Evolutionary conservation across 2,888 invertebrate species (phyloP), one percentile per base, ranked within the genome.

Genomic region (Amaurobius ferox): DNA sequence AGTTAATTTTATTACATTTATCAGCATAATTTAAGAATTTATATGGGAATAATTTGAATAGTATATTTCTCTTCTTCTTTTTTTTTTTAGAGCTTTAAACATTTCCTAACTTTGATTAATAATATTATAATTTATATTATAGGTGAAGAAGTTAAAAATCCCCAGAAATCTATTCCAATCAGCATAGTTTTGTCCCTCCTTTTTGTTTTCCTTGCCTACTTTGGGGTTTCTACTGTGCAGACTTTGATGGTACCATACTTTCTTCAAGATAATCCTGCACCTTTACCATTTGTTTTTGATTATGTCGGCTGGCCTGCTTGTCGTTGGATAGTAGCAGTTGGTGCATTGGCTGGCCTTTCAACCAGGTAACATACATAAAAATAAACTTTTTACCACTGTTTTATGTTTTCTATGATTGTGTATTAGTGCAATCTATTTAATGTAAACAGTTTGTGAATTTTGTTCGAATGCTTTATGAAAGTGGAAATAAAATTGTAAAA

Each of bases 241-340:
- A 98, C 98, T 0, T 95, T 99, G 94, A 97, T 98, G 96, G 94
- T 95, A 93, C 98, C 98, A 3, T 98, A 97, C 91, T 98, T 95
- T 90, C 91, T 90, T 91, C 92, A 96, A 93, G 93, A 97, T 91
- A 93, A 93, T 0, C 93, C 95, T 73, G 95, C 95, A 0, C 95
- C 96, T 0, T 92, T 97, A 68, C 95, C 96, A 0, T 92, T 93
- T 80, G 94, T 95, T 13, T 97, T 96, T 91, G 93, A 93, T 1
- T 90, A 92, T 73, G 94, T 95, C 6, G 95, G 95, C 0, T 95
- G 95, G 95, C 92, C 92, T 0, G 94, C 95, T 91, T 95, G 96
- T 61, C 94, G 94, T 90, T 96, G 95, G 93, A 91, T 96, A 9
- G 95, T 97, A 0, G 93, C 95, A 0, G 91, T 95, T n/a, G 97